Evolutionary conservation across 2,113 vertebrate species (phyloP).

Genomic region (Bos taurus): DNA sequence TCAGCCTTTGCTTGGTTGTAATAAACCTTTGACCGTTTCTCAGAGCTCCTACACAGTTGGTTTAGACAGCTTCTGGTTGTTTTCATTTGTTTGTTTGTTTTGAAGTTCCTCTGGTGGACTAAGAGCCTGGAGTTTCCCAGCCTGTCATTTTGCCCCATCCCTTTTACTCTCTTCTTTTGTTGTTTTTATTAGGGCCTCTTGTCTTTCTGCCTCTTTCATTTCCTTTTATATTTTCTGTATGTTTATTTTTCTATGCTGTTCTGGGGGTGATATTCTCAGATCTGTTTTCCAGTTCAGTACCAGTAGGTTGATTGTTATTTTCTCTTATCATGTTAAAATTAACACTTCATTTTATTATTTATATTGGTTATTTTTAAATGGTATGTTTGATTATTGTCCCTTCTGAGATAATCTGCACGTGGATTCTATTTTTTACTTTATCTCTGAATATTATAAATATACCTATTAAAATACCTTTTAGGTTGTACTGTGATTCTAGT

Average conservation of each 20-base stretch:
- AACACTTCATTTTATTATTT: not conserved
- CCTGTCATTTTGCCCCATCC: not conserved
- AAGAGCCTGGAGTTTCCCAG: not conserved
- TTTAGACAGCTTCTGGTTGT: not conserved
- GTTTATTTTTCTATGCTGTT: not conserved
- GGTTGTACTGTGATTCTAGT: not conserved
- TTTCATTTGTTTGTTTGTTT: not conserved
- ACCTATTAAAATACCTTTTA: not conserved
- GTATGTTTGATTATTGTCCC: not conserved
- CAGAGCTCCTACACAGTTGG: not conserved
- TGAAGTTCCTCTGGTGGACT: not conserved
- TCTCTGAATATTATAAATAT: not conserved
- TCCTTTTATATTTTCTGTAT: not conserved
- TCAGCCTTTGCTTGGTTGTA: not conserved
- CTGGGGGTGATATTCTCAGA: not conserved
- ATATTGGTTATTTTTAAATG: not conserved
- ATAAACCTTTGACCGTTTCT: not conserved
- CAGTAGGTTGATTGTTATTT: not conserved
- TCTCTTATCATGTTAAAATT: not conserved
- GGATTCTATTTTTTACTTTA: not conserved
- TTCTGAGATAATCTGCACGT: not conserved
- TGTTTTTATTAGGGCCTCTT: not conserved
- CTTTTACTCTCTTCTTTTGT: not conserved
- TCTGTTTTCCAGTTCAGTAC: not conserved
- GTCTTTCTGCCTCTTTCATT: not conserved